phyloP scores from a whole-genome alignment of 1,140 invertebrate species.

The Drosophila pectinifera region DNA sequence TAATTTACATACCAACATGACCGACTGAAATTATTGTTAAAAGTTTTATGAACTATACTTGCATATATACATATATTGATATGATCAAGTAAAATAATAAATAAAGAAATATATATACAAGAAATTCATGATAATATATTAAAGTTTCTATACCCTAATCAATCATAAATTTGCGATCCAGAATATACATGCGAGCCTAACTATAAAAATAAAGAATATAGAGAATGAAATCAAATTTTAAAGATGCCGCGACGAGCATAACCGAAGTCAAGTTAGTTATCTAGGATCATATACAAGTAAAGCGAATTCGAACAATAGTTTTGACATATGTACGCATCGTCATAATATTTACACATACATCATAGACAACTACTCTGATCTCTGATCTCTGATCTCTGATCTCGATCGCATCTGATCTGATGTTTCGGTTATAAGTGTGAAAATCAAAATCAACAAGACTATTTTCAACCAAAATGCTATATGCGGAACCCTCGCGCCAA shows the following conservation, averaged over 20 bases:
- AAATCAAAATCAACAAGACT: conserved; percentile 50
- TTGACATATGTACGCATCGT: conserved; percentile 28
- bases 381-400: conserved; percentile 34
- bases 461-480: conserved; percentile 43
- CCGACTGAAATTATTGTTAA: conserved; percentile 84
- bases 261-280: conserved; percentile 43
- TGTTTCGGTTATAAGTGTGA: conserved; percentile 14
- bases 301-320: conserved; percentile 58
- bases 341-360: conserved; percentile 58
- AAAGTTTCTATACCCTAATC: conserved; percentile 77
- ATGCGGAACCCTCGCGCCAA: neutral
- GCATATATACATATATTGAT: conserved; percentile 82
- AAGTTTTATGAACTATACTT: conserved; percentile 83
- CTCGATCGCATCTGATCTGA: conserved; percentile 32
- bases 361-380: conserved; percentile 42
- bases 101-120: conserved; percentile 73
- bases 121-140: conserved; percentile 70
- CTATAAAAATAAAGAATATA: conserved; percentile 46
- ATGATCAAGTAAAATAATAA: conserved; percentile 77
- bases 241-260: conserved; percentile 25
- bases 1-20: conserved; percentile 81
- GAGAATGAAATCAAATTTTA: conserved; percentile 63
- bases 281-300: conserved; percentile 67
- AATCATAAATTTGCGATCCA: conserved; percentile 78
- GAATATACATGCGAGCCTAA: conserved; percentile 61